Percentiles rank a stretch among this genome's conserved stretches.
These are phyloP conservation scores for Ianthella basta DNA, from an alignment of 37 sponge, comb jelly and placozoan genomes.

Conservation along the genomic window DNA sequence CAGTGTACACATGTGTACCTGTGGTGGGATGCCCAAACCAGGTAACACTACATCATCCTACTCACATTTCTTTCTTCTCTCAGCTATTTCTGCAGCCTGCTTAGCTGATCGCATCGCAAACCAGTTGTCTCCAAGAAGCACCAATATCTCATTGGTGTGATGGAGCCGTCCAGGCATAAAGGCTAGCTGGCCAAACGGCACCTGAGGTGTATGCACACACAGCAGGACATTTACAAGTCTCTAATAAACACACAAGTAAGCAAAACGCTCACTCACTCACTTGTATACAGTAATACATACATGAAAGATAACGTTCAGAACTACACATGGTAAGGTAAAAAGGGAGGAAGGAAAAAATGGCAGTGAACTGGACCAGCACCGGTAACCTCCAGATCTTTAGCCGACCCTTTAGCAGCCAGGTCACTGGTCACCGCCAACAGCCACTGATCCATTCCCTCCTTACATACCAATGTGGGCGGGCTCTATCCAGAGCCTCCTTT, in stretches of 20 bases:
- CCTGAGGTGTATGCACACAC: constrained; percentile 42
- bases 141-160: constrained; percentile 90
- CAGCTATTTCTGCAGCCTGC: constrained; percentile 73
- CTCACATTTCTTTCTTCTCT: constrained; percentile 69
- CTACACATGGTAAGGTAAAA: no score
- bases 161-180: constrained; percentile 88
- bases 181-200: constrained; percentile 83
- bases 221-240: neutral
- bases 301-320: no score
- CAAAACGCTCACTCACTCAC: neutral
- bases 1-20: neutral
- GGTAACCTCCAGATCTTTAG: no score
- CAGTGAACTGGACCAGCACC: no score
- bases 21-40: neutral
- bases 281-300: no score
- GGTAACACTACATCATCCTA: neutral
- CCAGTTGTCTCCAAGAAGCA: constrained; percentile 94
- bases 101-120: constrained; percentile 79
- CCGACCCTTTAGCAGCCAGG: no score
- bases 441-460: no score
- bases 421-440: no score
- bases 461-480: no score
- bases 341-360: no score
- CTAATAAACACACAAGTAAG: no score
- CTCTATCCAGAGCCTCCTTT: no score